Percentiles rank a stretch among this genome's conserved stretches.
Conservation (phyloP, 2,888 invertebrate species). For the Nowickia ferox region DNA sequence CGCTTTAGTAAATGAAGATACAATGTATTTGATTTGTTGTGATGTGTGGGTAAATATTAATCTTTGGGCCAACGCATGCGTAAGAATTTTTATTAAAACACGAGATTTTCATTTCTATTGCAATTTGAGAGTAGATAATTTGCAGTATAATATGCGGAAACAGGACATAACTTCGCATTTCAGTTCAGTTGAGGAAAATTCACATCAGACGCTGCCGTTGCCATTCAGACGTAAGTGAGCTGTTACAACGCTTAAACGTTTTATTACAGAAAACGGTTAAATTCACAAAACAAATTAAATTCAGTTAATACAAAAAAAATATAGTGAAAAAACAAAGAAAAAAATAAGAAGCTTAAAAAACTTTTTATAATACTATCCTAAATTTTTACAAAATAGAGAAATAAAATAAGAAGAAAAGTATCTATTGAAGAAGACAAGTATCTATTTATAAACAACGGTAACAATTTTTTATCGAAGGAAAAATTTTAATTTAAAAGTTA, state of each 20-base stretch:
- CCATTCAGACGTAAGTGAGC: conserved; percentile 79
- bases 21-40: conserved; percentile 51
- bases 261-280: conserved; percentile 69
- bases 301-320: conserved; percentile 34
- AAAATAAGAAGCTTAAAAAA: conserved; percentile 38
- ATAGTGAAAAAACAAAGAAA: conserved; percentile 40
- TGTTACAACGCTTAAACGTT: conserved; percentile 80
- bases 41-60: conserved; percentile 37
- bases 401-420: conserved; percentile 43
- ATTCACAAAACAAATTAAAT: conserved; percentile 41
- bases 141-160: conserved; percentile 67
- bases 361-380: conserved; percentile 47
- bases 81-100: conserved; percentile 45
- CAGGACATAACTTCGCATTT: conserved; percentile 72
- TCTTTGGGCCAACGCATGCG: conserved; percentile 52
- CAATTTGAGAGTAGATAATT: conserved; percentile 56
- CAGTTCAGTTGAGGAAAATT: conserved; percentile 58
- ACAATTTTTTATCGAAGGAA: not conserved
- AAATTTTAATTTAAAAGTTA: conserved; percentile 1
- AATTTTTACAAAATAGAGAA: conserved; percentile 60
- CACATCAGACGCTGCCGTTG: conserved; percentile 64
- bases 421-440: conserved; percentile 30
- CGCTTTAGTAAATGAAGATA: conserved; percentile 51
- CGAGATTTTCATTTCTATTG: conserved; percentile 43
- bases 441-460: conserved; percentile 56